Evolutionary conservation across 2,797 vertebrate genomes (phyloP).

Genomic region (Anomalospiza imberbis): DNA sequence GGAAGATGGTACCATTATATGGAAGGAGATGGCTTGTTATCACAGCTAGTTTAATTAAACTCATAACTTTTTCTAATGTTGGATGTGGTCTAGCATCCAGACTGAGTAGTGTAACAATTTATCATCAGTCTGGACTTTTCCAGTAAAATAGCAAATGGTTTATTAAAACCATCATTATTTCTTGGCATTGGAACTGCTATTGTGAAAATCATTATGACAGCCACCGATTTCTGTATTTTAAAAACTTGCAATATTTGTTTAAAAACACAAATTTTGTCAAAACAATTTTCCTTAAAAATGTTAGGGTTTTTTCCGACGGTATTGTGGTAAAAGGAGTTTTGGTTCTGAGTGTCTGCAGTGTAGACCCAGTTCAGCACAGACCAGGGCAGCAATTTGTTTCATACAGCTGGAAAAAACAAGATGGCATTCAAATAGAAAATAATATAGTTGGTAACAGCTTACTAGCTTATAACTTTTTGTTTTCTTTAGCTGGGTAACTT

Average conservation of each 20-base stretch:
- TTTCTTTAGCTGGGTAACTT: neutral
- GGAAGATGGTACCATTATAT: neutral
- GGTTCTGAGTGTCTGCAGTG: neutral
- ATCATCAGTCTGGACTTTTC: constrained; percentile 30
- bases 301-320: rapidly evolving
- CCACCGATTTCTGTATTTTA: neutral
- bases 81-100: neutral
- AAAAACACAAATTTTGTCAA: neutral
- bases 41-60: neutral
- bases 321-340: neutral
- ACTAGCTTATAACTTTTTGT: neutral
- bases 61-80: constrained; percentile 7
- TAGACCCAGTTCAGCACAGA: neutral
- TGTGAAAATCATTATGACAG: neutral
- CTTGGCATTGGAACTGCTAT: neutral
- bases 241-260: neutral
- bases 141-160: constrained; percentile 8
- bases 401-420: neutral
- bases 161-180: constrained; percentile 16
- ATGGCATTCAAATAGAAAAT: neutral
- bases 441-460: neutral
- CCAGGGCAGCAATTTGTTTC: neutral
- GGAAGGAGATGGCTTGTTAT: neutral
- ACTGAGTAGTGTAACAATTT: neutral
- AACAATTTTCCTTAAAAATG: neutral